Conservation (phyloP, 2,888 invertebrate species). For the Mythimna albipuncta region DNA sequence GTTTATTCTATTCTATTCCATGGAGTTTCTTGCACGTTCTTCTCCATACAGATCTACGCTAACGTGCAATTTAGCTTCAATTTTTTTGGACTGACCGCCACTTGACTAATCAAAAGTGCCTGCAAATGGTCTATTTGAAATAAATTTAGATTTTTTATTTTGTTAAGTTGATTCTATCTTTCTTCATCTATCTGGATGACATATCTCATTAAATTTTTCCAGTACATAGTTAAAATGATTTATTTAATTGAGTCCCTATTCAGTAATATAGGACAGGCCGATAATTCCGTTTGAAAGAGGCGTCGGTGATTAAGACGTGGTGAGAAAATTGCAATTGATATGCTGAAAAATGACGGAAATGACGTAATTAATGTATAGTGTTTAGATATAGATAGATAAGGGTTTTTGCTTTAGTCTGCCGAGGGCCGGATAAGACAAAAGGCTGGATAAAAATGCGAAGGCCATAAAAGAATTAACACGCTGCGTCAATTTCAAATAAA, state of each 20-base stretch:
- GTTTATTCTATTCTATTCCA: too few relatives aligned
- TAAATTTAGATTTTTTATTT: too few relatives aligned
- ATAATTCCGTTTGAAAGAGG: constrained; percentile 3
- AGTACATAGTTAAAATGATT: background rate
- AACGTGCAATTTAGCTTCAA: too few relatives aligned
- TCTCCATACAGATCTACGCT: too few relatives aligned
- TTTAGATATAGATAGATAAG: background rate
- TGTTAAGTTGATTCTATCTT: too few relatives aligned
- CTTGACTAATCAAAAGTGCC: too few relatives aligned
- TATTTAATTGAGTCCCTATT: background rate
- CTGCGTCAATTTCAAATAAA: background rate
- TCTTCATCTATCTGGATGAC: background rate
- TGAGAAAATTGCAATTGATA: background rate
- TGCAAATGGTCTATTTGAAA: too few relatives aligned
- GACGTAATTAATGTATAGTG: constrained; percentile 1
- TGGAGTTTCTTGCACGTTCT: too few relatives aligned
- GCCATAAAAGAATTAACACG: background rate
- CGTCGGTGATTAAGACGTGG: too few relatives aligned
- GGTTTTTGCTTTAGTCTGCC: background rate
- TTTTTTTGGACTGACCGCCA: too few relatives aligned
- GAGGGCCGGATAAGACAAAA: background rate
- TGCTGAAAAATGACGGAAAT: background rate
- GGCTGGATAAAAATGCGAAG: background rate
- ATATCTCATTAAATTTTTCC: background rate
- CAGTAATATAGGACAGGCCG: constrained; percentile 4